Conservation (phyloP, 2,797 vertebrate genomes). For the Sebastes melanostomus region DNA sequence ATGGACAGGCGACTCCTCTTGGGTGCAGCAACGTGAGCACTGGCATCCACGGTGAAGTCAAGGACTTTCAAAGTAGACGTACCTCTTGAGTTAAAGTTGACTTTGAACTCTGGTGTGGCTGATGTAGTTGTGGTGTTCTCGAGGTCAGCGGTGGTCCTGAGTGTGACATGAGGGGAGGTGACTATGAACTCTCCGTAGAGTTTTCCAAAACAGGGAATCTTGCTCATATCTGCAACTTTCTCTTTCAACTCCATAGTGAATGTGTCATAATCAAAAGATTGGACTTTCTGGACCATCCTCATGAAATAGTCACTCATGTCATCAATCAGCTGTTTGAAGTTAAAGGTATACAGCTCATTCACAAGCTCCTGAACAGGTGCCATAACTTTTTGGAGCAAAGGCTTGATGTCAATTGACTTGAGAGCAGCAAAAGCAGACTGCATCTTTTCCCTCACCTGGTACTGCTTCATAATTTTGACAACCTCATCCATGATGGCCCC, state of each 20-base stretch:
- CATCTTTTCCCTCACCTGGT: conserved; percentile 85
- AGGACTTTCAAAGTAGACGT: conserved; percentile 82
- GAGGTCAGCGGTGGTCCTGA: conserved; percentile 82
- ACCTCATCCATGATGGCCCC: conserved; percentile 85
- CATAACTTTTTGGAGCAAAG: conserved; percentile 75
- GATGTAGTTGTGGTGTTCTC: conserved; percentile 83
- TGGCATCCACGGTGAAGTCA: conserved; percentile 84
- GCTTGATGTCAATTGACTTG: conserved; percentile 82
- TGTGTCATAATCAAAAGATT: conserved; percentile 86
- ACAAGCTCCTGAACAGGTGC: conserved; percentile 77
- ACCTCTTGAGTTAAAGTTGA: conserved; percentile 83
- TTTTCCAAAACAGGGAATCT: conserved; percentile 90
- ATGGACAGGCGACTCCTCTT: conserved; percentile 80
- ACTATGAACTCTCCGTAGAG: conserved; percentile 86
- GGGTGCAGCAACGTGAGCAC: conserved; percentile 80
- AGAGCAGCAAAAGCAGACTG: conserved; percentile 76
- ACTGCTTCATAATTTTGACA: conserved; percentile 84
- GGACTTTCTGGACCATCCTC: conserved; percentile 79
- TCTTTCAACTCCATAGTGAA: conserved; percentile 84
- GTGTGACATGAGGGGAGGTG: conserved; percentile 84
- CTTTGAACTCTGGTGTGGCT: conserved; percentile 82
- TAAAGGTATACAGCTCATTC: conserved; percentile 81
- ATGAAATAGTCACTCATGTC: conserved; percentile 84
- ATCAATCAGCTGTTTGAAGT: conserved; percentile 85
- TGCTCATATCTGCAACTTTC: conserved; percentile 81